Evolutionary conservation across 1,140 invertebrate genomes (phyloP), one percentile per base, ranked within the genome.

Genomic region (Rhagoletis zephyria): DNA sequence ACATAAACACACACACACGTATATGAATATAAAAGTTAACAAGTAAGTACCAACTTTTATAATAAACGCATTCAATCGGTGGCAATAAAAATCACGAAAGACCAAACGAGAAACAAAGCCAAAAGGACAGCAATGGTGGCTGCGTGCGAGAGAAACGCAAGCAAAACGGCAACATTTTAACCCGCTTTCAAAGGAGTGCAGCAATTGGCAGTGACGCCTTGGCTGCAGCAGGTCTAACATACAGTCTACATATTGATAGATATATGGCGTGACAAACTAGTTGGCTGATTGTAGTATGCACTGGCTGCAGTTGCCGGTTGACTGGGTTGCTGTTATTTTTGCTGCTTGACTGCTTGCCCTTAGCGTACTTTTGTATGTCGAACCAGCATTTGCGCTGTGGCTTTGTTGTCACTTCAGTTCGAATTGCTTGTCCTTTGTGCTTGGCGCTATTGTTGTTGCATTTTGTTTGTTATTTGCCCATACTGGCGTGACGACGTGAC

Each of bases 271-370:
- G 10, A 7, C 10, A 42, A 30, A 67, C 30, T 56, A 67, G 64
- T 67, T 42, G 12, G 42, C 67, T 42, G 42, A 0, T 74, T 45
- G 67, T 30, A 1, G 30, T 0, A 30, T 30, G 9, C 42, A 56
- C 3, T 67, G 67, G 0, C 10, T 14, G 40, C 67, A 48, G 67
- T 10, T 56, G 45, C 9, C 19, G 48, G 48, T 81, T 81, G 45
- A 81, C n/a, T 59, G 48, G 9, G 12, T 81, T n/a, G 48, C 48
- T 30, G 14, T 30, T 63, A 14, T 81, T 81, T 1, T 30, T 3
- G 10, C 64, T 56, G 74, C 42, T 74, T 74, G 67, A 74, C 45
- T 59, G 74, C 48, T 12, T 81, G 74, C 48, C n/a, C 56, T 81
- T n/a, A 81, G 45, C 16, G 14, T 7, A 45, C 0, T 16, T 16